These are phyloP conservation scores for Odocoileus virginianus DNA, from an alignment of 2,113 vertebrate species.

Conservation along the genomic window DNA sequence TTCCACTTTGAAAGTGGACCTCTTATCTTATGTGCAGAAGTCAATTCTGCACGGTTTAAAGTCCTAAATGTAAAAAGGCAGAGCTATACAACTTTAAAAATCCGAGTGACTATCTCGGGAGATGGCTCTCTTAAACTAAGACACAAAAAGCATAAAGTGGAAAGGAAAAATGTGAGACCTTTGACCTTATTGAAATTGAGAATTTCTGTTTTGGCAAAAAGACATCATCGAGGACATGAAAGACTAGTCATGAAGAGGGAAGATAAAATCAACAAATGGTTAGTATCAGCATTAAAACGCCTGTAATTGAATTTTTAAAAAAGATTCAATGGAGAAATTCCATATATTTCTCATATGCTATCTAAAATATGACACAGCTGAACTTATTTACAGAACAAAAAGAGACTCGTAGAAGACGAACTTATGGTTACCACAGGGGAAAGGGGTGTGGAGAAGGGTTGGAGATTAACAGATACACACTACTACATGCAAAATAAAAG, in stretches of 20 bases:
- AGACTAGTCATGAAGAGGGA: neutral
- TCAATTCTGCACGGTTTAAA: neutral
- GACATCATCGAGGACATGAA: neutral
- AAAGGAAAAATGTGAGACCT: neutral
- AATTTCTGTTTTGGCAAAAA: neutral
- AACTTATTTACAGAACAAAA: neutral
- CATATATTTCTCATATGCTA: neutral
- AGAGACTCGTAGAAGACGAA: neutral
- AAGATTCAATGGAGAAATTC: neutral
- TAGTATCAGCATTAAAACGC: neutral
- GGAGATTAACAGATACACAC: neutral
- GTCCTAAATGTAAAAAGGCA: neutral
- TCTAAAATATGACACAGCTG: neutral
- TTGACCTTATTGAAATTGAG: neutral
- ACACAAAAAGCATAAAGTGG: neutral
- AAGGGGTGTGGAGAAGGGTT: no score
- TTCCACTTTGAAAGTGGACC: neutral
- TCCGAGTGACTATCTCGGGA: neutral
- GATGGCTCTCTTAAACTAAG: neutral
- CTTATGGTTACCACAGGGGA: neutral
- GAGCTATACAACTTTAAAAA: no score
- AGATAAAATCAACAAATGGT: neutral
- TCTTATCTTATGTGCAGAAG: neutral
- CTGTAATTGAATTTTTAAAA: neutral
- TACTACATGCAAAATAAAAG: neutral